phyloP scores from a whole-genome alignment of 2,888 invertebrate genomes.

The Scelioninae gen. 1 region DNA sequence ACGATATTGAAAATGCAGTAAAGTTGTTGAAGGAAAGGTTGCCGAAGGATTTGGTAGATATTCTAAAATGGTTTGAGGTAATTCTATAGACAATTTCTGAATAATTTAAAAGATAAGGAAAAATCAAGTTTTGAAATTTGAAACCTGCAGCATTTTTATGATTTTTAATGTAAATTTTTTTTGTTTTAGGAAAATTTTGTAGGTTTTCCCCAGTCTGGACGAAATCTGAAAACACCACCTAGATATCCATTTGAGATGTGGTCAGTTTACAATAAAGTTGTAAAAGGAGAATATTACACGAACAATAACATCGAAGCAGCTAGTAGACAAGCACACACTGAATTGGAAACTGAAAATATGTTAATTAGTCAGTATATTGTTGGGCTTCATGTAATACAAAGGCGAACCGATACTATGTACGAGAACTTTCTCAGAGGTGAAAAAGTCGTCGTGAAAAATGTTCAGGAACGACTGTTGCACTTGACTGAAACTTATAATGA shows the following conservation, averaged over 20 bases:
- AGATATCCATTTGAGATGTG: slow-evolving; percentile 49
- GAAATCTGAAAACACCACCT: too few species aligned
- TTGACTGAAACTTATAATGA: slow-evolving; percentile 45
- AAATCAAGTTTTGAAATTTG: too few species aligned
- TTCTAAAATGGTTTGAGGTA: slow-evolving; percentile 58
- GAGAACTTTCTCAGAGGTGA: slow-evolving; percentile 47
- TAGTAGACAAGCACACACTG: slow-evolving; percentile 28
- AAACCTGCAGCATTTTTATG: too few species aligned
- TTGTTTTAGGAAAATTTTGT: slow-evolving; percentile 43
- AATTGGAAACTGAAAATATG: slow-evolving; percentile 30
- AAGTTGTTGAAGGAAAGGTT: slow-evolving; percentile 10
- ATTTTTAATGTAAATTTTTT: too few species aligned
- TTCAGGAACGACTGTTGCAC: slow-evolving; percentile 25
- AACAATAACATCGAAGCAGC: slow-evolving; percentile 22
- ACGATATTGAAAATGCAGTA: slow-evolving; percentile 29
- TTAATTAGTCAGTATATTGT: slow-evolving; percentile 38
- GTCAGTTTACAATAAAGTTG: slow-evolving; percentile 38
- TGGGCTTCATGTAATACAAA: slow-evolving; percentile 46
- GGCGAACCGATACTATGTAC: slow-evolving; percentile 25
- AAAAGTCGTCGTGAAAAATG: slow-evolving; percentile 7
- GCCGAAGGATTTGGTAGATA: slow-evolving; percentile 16
- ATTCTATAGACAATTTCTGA: neutral
- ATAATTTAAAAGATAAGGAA: too few species aligned
- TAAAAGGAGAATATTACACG: slow-evolving; percentile 12
- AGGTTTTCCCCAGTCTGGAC: neutral